Conservation (phyloP, 2,797 vertebrate genomes). For the Sebastes vulpes region DNA sequence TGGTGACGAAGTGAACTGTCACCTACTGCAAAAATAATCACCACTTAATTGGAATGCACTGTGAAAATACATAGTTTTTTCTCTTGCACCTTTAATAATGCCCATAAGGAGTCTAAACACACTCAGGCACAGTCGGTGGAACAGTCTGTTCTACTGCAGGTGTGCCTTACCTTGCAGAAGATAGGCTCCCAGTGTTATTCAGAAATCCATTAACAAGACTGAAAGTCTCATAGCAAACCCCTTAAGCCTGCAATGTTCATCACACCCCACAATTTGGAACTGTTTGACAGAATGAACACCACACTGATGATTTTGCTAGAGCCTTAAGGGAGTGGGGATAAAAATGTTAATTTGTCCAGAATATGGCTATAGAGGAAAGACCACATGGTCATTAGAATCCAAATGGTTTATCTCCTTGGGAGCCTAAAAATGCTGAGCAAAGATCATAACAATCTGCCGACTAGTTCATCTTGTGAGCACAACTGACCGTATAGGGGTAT, state of each 20-base stretch:
- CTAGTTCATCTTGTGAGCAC: background rate
- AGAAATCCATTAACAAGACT: slow-evolving; percentile 24
- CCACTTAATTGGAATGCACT: slow-evolving; percentile 2
- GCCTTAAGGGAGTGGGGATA: background rate
- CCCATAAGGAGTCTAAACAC: background rate
- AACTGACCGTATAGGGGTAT: background rate
- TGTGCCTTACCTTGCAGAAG: slow-evolving; percentile 18
- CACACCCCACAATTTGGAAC: slow-evolving; percentile 17
- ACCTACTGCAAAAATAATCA: background rate
- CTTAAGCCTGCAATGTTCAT: slow-evolving; percentile 13
- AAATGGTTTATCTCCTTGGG: background rate
- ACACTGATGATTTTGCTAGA: slow-evolving; percentile 13
- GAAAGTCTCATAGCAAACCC: background rate
- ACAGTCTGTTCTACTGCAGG: background rate
- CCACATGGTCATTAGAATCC: background rate
- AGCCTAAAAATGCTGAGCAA: background rate
- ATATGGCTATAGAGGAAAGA: background rate
- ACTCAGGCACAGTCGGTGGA: background rate
- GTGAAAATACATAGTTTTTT: background rate
- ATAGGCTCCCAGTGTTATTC: slow-evolving; percentile 6
- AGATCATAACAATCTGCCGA: background rate
- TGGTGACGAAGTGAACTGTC: background rate
- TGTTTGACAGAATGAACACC: slow-evolving; percentile 18
- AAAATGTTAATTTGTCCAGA: slow-evolving; percentile 19
- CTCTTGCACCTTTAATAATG: background rate